Evolutionary conservation across 2,797 vertebrate genomes (phyloP), one percentile per base, ranked within the genome.

Genomic region (Lepilemur ruficaudatus): DNA sequence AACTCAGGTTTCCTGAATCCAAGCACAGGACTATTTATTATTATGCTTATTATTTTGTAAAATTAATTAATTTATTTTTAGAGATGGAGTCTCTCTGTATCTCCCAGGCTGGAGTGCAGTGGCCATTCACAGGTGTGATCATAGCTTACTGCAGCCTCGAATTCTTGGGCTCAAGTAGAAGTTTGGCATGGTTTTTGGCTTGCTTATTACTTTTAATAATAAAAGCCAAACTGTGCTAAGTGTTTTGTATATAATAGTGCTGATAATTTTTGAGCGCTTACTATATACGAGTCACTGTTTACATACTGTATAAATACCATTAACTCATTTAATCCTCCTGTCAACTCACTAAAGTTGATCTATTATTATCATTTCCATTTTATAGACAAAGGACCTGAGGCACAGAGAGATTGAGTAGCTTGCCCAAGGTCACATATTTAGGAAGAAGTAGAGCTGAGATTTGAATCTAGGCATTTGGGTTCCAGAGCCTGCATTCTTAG

Each of bases 271-370:
- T 84, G 84, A 57, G n/a, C 69, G 38, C 28, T 95, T 86, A 69
- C 30, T 94, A 38, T 46, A 46, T 50, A 28, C n/a, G 30, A 76
- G 63, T 86, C 65, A 92, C 52, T 78, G 79, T 80, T 92, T 92
- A 85, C 14, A 12, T 79, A 83, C 59, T 91, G 95, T 93, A 15
- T 87, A 89, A 83, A 30, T 69, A 35, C 92, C 85, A 91, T 73
- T 89, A 97, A 85, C 52, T 92, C 63, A 88, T 48, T 94, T 89
- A 81, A 89, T 78, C 72, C 38, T 89, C 86, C 87, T 46, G 17
- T 38, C 67, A 84, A 63, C 13, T 92, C 61, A 80, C 20, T 88
- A 89, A 93, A 82, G 65, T 38, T 89, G 48, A 70, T 83, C 73
- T 78, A 89, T 50, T 41, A 50, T n/a, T 20, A 67, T 89, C 5